Evolutionary conservation across 2,113 vertebrate species (phyloP).

Genomic region (Gopherus evgoodei): DNA sequence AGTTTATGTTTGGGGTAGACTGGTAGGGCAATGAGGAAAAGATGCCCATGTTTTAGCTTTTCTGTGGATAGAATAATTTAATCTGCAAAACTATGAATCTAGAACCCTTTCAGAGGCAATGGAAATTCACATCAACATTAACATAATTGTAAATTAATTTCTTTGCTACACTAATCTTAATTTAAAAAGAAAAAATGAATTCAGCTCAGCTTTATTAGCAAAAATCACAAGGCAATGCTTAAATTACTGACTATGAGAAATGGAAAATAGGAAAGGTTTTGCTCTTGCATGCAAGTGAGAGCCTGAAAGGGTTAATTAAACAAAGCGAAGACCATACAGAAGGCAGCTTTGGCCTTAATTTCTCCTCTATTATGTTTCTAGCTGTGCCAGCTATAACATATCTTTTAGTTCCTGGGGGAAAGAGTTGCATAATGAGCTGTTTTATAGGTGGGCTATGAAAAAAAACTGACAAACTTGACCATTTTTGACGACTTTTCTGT

Average conservation of each 20-base stretch:
- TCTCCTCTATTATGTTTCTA: background rate
- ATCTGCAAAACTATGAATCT: background rate
- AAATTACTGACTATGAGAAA: background rate
- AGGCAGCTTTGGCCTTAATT: background rate
- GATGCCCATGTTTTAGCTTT: background rate
- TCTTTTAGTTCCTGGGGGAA: constrained; percentile 9
- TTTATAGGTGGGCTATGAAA: constrained; percentile 61
- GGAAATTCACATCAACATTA: background rate
- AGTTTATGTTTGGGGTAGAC: background rate
- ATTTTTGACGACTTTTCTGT: constrained; percentile 67
- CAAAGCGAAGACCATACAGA: background rate
- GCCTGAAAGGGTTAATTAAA: background rate
- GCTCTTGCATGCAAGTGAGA: background rate
- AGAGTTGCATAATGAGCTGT: constrained; percentile 50
- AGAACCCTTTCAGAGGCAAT: background rate
- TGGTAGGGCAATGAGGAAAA: background rate
- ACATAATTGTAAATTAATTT: background rate
- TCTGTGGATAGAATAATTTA: background rate
- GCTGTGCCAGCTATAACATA: constrained; percentile 25
- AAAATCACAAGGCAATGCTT: background rate
- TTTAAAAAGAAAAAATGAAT: background rate
- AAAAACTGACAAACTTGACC: constrained; percentile 60
- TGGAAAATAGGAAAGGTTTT: background rate
- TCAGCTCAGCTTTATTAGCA: background rate
- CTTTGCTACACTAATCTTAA: background rate